phyloP scores from a whole-genome alignment of 2,888 invertebrate genomes.

The Teleogryllus oceanicus region DNA sequence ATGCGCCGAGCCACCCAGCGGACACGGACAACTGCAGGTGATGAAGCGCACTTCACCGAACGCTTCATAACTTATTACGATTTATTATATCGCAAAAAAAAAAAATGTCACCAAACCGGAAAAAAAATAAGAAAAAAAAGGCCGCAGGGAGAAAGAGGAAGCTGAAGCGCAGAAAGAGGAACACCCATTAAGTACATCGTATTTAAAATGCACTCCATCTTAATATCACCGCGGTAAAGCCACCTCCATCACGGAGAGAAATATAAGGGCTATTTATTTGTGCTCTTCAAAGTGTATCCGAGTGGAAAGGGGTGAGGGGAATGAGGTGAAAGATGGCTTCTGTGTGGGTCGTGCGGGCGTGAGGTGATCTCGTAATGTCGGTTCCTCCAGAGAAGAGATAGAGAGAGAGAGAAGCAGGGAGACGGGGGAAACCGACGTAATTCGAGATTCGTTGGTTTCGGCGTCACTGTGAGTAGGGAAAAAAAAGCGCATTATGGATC shows the following conservation, averaged over 20 bases:
- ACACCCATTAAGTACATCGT: neutral
- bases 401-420: too few relatives aligned
- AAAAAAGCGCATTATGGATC: too few relatives aligned
- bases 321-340: constrained; percentile 5
- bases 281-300: neutral
- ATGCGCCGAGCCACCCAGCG: neutral
- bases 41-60: neutral
- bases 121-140: neutral
- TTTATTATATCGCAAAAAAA: constrained; percentile 3
- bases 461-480: too few relatives aligned
- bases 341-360: too few relatives aligned
- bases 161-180: neutral
- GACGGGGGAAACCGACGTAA: too few relatives aligned
- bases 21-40: constrained; percentile 3
- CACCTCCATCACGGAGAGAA: neutral
- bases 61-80: constrained; percentile 6
- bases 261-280: constrained; percentile 10
- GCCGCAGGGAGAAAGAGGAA: neutral
- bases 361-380: too few relatives aligned
- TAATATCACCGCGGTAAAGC: neutral
- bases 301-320: neutral
- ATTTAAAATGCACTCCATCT: constrained; percentile 18
- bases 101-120: neutral
- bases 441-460: too few relatives aligned
- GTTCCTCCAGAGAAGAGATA: too few relatives aligned